phyloP scores from a whole-genome alignment of 2,888 invertebrate species.

The Scrobipalpa atriplicella region DNA sequence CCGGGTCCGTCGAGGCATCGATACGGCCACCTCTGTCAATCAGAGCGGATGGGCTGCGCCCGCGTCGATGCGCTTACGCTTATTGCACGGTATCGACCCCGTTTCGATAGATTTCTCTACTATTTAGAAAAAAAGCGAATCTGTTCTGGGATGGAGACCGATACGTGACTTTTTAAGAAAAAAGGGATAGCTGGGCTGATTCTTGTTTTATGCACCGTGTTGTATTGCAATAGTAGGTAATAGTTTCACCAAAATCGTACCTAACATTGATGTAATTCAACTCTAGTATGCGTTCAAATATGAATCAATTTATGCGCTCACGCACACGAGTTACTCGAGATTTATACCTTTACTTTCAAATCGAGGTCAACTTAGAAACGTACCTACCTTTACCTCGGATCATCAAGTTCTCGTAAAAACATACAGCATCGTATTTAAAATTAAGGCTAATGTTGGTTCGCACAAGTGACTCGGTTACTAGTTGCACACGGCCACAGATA shows the following conservation, averaged over 20 bases:
- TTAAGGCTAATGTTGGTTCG: slow-evolving; percentile 47
- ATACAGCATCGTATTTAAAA: slow-evolving; percentile 31
- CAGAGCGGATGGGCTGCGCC: slow-evolving; percentile 62
- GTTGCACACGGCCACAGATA: slow-evolving; percentile 39
- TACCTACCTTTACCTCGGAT: slow-evolving; percentile 6
- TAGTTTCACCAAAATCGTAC: too few relatives aligned
- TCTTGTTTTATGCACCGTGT: not conserved
- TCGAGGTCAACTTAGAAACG: slow-evolving; percentile 16
- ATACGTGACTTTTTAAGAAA: not conserved
- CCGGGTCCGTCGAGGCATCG: slow-evolving; percentile 53
- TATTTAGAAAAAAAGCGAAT: not conserved
- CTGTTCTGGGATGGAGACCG: not conserved
- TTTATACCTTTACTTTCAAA: slow-evolving; percentile 12
- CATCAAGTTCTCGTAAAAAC: slow-evolving; percentile 21
- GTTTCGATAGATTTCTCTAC: slow-evolving; percentile 40
- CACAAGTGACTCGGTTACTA: slow-evolving; percentile 36
- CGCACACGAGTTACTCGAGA: not conserved
- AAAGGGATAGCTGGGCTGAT: not conserved
- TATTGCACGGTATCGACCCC: slow-evolving; percentile 69
- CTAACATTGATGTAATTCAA: not conserved
- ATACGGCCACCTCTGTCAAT: slow-evolving; percentile 68
- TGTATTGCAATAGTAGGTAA: not conserved
- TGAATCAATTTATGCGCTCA: not conserved
- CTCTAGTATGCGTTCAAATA: not conserved
- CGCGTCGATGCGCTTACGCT: slow-evolving; percentile 51